Evolutionary conservation across 2,113 vertebrate species (phyloP), one percentile per base, ranked within the genome.

Genomic region (Pelmatolapia mariae): DNA sequence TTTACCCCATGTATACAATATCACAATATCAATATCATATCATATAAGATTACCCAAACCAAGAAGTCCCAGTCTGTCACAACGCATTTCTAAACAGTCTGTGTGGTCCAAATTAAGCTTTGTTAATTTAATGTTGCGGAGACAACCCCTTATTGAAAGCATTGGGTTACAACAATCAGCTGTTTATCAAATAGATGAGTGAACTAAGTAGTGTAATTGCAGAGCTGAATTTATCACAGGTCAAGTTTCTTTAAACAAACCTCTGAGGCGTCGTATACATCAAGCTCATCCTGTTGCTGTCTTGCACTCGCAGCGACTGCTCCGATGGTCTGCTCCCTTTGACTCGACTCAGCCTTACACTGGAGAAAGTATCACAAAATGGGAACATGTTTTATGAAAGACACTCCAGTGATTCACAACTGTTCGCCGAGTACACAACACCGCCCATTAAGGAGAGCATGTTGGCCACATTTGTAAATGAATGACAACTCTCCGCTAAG

Each of bases 181-280:
- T 11, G 24, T 76, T 76, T 29, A 31, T 76, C 71, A 50, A 31
- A 78, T 19, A 76, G 40, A 47, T 18, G 40, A 50, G 71, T 78
- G 16, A 50, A 47, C 71, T 76, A 29, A 29, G 9, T 45, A 26
- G 68, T 45, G 22, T 18, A 47, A 63, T 50, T 33, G 29, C 6
- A 33, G 4, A 19, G 24, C 3, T 73, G 2, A 24, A 63, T 66
- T 9, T 31, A n/a, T 53, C 10, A 9, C 6, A 4, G 12, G 33
- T 15, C 9, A 33, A 5, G 18, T 36, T 6, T 76, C 1, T 15
- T 22, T 22, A 10, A 43, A 85, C 84, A 92, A 94, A 99, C 98
- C 86, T 97, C 91, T 98, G 97, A 22, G 98, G 98, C 1, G 98
- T 99, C 4, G 97, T 95, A 2, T 97, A 98, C 13, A 96, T 91